Conservation (phyloP, 1,140 invertebrate genomes). For the Trichoplusia ni region DNA sequence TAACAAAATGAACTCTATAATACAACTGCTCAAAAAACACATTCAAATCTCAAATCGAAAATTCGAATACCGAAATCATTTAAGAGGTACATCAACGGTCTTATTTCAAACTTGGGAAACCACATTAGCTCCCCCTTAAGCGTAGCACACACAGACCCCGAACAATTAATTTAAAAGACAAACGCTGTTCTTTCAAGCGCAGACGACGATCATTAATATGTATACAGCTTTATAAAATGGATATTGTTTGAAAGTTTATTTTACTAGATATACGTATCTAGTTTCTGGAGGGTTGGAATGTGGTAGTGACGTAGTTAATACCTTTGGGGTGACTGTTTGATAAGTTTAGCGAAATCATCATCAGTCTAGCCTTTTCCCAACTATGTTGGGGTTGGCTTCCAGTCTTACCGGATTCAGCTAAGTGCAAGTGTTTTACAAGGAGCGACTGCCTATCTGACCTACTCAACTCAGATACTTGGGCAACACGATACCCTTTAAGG, state of each 20-base stretch:
- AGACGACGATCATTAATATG: conserved; percentile 54
- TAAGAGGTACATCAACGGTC: background rate
- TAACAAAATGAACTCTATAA: too few relatives aligned
- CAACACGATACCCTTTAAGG: too few relatives aligned
- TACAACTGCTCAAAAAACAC: too few relatives aligned
- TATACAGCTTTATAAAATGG: conserved; percentile 37
- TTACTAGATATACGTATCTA: background rate
- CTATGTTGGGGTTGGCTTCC: too few relatives aligned
- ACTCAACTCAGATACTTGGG: too few relatives aligned
- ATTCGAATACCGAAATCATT: background rate
- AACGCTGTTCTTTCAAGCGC: conserved; percentile 58
- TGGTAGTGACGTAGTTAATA: background rate
- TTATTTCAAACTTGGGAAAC: background rate
- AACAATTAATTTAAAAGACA: conserved; percentile 68
- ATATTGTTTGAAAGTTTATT: background rate
- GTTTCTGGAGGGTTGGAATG: background rate
- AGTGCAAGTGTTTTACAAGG: too few relatives aligned
- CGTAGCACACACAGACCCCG: conserved; percentile 24
- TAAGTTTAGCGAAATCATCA: too few relatives aligned
- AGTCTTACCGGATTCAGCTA: too few relatives aligned
- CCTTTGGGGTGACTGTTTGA: background rate
- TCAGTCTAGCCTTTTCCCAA: too few relatives aligned
- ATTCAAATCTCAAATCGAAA: too few relatives aligned
- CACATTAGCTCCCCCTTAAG: conserved; percentile 6
- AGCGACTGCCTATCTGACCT: too few relatives aligned